A percentile compares a stretch with the other conserved stretches of the same genome.
phyloP scores from a whole-genome alignment of 2,888 invertebrate species.

The Conchocele bisecta region DNA sequence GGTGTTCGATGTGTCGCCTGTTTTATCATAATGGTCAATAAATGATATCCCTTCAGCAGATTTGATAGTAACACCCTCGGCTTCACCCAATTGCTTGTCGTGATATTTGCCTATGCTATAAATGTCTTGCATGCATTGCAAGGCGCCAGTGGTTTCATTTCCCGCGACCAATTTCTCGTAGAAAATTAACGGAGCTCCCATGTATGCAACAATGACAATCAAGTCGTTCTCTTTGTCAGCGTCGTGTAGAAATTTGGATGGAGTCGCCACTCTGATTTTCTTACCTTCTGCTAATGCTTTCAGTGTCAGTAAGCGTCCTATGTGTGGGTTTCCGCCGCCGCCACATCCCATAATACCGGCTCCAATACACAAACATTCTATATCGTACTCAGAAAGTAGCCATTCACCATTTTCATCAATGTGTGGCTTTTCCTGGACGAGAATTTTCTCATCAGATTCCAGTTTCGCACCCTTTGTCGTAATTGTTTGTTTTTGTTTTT shows the following conservation, averaged over 20 bases:
- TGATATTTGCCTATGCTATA: constrained; percentile 57
- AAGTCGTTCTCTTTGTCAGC: constrained; percentile 59
- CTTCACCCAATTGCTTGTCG: constrained; percentile 53
- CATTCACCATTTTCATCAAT: constrained; percentile 71
- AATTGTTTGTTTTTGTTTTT: constrained; percentile 47
- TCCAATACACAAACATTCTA: constrained; percentile 78
- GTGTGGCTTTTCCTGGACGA: constrained; percentile 39
- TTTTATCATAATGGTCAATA: constrained; percentile 63
- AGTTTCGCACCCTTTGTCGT: constrained; percentile 48
- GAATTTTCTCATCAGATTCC: constrained; percentile 2
- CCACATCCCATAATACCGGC: constrained; percentile 80
- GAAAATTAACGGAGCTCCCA: constrained; percentile 75
- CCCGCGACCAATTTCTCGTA: constrained; percentile 72
- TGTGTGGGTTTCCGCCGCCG: constrained; percentile 78
- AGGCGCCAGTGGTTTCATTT: constrained; percentile 60
- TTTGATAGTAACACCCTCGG: constrained; percentile 56
- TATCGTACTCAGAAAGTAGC: constrained; percentile 74
- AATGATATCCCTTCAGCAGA: constrained; percentile 55
- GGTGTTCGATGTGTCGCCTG: neutral
- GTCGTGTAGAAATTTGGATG: constrained; percentile 60
- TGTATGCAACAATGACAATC: constrained; percentile 63
- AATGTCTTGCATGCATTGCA: constrained; percentile 63
- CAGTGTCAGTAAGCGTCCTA: constrained; percentile 67
- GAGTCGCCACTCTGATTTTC: constrained; percentile 70
- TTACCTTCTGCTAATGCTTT: constrained; percentile 66